Conservation (phyloP, 2,113 vertebrate species). For the Mus pahari region DNA sequence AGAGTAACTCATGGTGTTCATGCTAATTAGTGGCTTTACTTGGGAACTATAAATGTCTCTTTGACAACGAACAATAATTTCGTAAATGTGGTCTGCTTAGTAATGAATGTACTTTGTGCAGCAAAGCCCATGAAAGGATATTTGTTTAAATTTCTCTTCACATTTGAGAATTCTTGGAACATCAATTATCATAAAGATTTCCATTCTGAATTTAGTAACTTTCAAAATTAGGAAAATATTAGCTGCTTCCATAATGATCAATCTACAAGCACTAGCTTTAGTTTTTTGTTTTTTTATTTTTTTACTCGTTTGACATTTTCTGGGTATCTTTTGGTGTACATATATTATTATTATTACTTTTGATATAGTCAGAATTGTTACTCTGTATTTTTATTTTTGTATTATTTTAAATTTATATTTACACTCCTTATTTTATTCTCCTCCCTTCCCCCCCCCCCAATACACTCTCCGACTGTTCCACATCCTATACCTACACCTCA, state of each 20-base stretch:
- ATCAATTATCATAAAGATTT: constrained; percentile 1
- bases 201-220: constrained; percentile 34
- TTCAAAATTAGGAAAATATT: constrained; percentile 20
- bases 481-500: no score
- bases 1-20: constrained; percentile 56
- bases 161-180: constrained; percentile 48
- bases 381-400: background rate
- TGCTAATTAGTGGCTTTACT: constrained; percentile 72
- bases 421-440: no score
- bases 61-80: constrained; percentile 72
- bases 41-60: constrained; percentile 71
- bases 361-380: background rate
- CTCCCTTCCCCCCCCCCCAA: no score
- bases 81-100: constrained; percentile 28
- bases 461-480: no score
- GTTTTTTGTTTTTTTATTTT: background rate
- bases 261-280: background rate
- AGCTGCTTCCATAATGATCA: background rate
- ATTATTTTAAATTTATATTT: no score
- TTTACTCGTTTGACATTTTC: background rate
- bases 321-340: background rate
- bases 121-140: constrained; percentile 27
- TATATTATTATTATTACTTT: background rate
- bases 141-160: constrained; percentile 56
- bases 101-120: constrained; percentile 45